Evolutionary conservation across 2,113 vertebrate species (phyloP).

Genomic region (Corythaeola cristata): DNA sequence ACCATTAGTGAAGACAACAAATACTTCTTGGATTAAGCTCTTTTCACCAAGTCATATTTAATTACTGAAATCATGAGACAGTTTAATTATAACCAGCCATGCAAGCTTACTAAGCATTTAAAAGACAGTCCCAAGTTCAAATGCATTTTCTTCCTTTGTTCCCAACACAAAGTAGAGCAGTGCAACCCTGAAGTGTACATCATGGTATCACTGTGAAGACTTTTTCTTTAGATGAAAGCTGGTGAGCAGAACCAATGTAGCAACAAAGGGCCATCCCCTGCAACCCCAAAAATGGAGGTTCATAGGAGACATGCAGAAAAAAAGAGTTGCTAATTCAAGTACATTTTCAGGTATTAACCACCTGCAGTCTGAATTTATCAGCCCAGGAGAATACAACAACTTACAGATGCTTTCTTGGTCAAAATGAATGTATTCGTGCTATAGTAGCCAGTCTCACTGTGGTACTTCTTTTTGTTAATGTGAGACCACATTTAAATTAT

Average conservation of each 20-base stretch:
- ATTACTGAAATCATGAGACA: not conserved
- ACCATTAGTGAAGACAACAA: not conserved
- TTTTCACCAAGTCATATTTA: constrained; percentile 27
- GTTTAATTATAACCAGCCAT: not conserved
- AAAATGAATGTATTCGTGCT: not conserved
- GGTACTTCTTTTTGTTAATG: not conserved
- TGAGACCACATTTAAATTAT: constrained; percentile 43
- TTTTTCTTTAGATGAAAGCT: not conserved
- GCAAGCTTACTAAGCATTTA: not conserved
- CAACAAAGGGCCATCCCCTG: not conserved
- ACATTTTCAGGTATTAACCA: not conserved
- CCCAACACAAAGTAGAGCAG: not conserved
- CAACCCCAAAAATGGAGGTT: not conserved
- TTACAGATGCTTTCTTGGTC: not conserved
- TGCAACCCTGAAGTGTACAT: not conserved
- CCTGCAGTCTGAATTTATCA: not conserved
- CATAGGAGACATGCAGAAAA: not conserved
- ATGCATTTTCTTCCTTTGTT: not conserved
- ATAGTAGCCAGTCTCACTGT: not conserved
- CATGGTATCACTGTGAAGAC: not conserved
- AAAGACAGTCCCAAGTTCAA: not conserved
- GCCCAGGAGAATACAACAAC: not conserved
- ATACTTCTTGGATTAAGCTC: not conserved
- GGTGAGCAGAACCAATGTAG: not conserved
- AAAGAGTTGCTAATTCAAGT: not conserved